Base-by-base conservation (phyloP, 92 coral and sea anemone genomes). In the Plumapathes pennacea region DNA sequence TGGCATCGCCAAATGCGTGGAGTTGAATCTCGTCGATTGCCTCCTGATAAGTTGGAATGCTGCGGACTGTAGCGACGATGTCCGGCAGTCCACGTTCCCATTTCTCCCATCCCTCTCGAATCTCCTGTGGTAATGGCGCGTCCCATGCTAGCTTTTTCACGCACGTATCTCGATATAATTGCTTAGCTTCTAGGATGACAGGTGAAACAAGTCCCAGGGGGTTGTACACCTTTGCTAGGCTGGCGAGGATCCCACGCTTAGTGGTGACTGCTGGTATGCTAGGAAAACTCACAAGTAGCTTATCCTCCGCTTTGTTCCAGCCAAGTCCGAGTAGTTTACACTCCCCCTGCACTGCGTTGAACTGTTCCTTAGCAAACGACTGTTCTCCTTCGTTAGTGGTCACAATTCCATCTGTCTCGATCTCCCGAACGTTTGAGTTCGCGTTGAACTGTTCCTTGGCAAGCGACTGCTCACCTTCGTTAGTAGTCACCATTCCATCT, bases 1-100 rank as follows among this genome's bases (percentile, higher is more conserved):
- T 77, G 22, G 77, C 67, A 44, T 75, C 89, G 8, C 89, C 83
- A 56, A 75, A 82, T 14, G 78, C 72, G 60, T 82, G 89, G 18
- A 76, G 42, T 41, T 77, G 78, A 25, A 76, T 43, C 40, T 76
- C 84, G 15, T 68, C 32, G 53, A 76, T 76, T 10, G 64, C 50
- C 55, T 60, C 76, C 53, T 41, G 80, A 42, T 38, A 66, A 42
- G 54, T 50, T 19, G 80, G 66, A 17, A 71, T 28, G 33, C 81
- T 71, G 73, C 73, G 69, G 26, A 30, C 29, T 10, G 52, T 28
- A 21, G 75, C 48, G 27, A 62, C 66, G 59, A 41, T 24, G 12
- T 46, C 32, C 44, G 80, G 80, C 21, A 57, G 38, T 18, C 18
- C 13, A 21, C 24, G 58, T 46, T 71, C 73, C 86, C 86, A 63